A percentile compares a stretch with the other conserved stretches of the same genome.
phyloP scores from a whole-genome alignment of 2,113 vertebrate genomes.

The Saguinus imperator region DNA sequence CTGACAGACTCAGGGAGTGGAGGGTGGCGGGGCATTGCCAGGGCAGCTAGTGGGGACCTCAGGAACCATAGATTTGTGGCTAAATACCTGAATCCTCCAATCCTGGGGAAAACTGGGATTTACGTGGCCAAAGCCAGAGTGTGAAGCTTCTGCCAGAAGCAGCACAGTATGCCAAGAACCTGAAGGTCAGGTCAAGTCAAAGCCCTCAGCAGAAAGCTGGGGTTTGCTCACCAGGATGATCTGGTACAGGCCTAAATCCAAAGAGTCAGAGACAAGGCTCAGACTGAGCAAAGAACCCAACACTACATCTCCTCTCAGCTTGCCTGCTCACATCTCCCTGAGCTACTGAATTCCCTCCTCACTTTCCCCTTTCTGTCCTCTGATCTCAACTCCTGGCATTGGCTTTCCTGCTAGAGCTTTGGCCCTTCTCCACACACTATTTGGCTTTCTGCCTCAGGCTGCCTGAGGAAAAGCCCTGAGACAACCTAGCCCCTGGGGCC shows the following conservation, averaged over 20 bases:
- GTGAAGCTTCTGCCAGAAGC: neutral
- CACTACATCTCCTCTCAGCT: neutral
- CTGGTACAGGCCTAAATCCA: neutral
- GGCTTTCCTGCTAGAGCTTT: conserved; percentile 14
- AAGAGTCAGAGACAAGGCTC: neutral
- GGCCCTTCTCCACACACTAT: neutral
- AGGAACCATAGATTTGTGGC: neutral
- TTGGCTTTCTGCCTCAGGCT: conserved; percentile 17
- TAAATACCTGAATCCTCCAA: neutral
- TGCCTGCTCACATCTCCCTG: neutral
- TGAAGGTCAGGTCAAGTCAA: neutral
- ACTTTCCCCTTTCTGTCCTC: neutral
- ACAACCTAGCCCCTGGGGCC: neutral
- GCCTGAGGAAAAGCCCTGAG: neutral
- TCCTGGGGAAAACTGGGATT: neutral
- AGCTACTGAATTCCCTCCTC: neutral
- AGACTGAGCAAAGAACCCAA: neutral
- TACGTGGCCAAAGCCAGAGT: neutral
- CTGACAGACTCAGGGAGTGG: neutral
- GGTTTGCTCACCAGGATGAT: neutral
- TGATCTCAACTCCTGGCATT: neutral
- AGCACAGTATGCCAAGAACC: neutral
- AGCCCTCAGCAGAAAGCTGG: neutral
- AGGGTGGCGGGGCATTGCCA: neutral
- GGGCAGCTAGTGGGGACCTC: neutral